Conservation (phyloP, 1,140 invertebrate species). For the Atta colombica region DNA sequence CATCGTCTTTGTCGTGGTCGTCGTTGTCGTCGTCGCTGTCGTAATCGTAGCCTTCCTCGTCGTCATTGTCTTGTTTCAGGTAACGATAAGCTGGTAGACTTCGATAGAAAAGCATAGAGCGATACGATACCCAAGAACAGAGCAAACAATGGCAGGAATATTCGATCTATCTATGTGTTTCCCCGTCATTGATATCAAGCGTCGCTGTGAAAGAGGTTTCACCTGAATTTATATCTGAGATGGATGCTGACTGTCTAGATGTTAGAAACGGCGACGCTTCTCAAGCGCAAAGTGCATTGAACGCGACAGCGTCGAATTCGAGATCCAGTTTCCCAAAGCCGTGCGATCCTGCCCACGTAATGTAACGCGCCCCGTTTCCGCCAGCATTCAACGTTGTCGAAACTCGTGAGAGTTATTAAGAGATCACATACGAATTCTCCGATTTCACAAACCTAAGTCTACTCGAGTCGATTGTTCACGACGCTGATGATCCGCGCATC, state of each 20-base stretch:
- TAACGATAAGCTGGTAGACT: constrained; percentile 68
- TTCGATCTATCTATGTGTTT: constrained; percentile 37
- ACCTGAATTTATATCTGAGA: constrained; percentile 46
- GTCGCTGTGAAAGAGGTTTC: constrained; percentile 33
- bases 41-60: constrained; percentile 8
- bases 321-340: constrained; percentile 57
- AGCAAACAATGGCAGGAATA: constrained; percentile 26
- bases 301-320: constrained; percentile 43
- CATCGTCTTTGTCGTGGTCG: constrained; percentile 6
- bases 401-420: constrained; percentile 41
- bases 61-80: constrained; percentile 37
- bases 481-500: constrained; percentile 3
- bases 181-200: constrained; percentile 34
- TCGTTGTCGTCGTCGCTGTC: constrained; percentile 5
- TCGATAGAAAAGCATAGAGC: constrained; percentile 45
- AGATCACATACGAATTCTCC: constrained; percentile 36
- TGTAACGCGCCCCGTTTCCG: constrained; percentile 35
- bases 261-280: constrained; percentile 13
- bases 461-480: constrained; percentile 1
- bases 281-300: constrained; percentile 25
- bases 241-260: constrained; percentile 18
- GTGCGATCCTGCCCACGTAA: neutral
- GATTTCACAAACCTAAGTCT: constrained; percentile 34
- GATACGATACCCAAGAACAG: constrained; percentile 26
- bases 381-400: constrained; percentile 21